Conservation (phyloP, 2,888 invertebrate genomes). For the Pilophorus perplexus region DNA sequence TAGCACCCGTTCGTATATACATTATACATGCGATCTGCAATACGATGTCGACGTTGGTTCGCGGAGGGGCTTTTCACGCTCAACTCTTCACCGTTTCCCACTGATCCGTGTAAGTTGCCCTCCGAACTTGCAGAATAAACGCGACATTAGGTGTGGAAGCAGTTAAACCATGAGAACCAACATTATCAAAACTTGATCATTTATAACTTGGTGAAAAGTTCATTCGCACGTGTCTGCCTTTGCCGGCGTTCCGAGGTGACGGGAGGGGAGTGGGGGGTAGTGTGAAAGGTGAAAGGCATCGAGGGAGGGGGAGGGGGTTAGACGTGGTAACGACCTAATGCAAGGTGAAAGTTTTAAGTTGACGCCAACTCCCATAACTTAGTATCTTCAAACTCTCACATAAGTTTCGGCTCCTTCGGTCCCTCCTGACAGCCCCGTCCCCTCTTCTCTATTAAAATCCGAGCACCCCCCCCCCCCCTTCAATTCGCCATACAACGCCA, state of each 20-base stretch:
- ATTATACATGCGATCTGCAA: too few species aligned
- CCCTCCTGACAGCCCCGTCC: too few species aligned
- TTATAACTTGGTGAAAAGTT: constrained; percentile 38
- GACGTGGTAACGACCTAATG: constrained; percentile 38
- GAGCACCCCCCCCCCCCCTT: too few species aligned
- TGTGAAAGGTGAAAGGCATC: constrained; percentile 11
- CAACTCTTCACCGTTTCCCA: too few species aligned
- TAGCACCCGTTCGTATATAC: too few species aligned
- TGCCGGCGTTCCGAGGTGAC: too few species aligned
- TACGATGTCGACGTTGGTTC: too few species aligned
- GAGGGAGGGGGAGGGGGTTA: background rate
- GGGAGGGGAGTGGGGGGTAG: too few species aligned
- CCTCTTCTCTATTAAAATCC: too few species aligned
- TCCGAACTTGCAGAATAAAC: constrained; percentile 29
- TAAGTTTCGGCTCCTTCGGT: constrained; percentile 26
- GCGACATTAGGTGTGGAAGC: constrained; percentile 32
- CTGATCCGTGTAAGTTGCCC: too few species aligned
- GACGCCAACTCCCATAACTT: constrained; percentile 37
- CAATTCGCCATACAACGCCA: too few species aligned
- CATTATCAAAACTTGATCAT: constrained; percentile 38
- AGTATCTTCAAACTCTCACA: constrained; percentile 33
- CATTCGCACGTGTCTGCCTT: constrained; percentile 37
- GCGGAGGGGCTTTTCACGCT: too few species aligned
- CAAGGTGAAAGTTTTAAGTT: constrained; percentile 31
- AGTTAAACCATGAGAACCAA: constrained; percentile 31